Percentiles rank a stretch among this genome's conserved stretches.
These are phyloP conservation scores for Patella caerulea DNA, from an alignment of 2,888 invertebrate species.

Conservation along the genomic window DNA sequence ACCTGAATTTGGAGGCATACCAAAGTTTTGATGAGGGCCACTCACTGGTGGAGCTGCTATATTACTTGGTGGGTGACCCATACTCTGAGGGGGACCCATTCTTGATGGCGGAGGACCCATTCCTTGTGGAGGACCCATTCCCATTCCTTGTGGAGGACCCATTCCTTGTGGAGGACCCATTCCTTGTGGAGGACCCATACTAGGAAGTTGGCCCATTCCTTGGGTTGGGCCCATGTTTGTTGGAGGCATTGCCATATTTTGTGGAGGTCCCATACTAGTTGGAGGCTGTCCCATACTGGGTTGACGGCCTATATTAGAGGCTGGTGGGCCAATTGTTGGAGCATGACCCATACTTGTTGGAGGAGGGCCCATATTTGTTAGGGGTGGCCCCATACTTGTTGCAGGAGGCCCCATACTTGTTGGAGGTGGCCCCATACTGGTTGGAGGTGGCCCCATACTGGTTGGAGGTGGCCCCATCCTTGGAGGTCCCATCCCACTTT, in stretches of 20 bases:
- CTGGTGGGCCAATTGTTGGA: constrained; percentile 15
- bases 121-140: constrained; percentile 20
- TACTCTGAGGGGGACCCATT: constrained; percentile 25
- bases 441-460: constrained; percentile 28
- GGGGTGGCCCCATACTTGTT: constrained; percentile 12
- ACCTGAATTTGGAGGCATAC: constrained; percentile 3
- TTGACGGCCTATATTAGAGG: background rate
- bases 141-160: constrained; percentile 25
- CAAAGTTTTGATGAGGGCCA: background rate
- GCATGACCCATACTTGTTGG: constrained; percentile 28
- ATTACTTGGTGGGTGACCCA: constrained; percentile 21
- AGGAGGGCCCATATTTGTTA: constrained; percentile 12
- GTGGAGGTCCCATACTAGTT: constrained; percentile 23
- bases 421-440: constrained; percentile 26
- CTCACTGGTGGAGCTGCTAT: constrained; percentile 9
- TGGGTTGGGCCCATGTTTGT: constrained; percentile 13
- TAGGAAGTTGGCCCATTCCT: constrained; percentile 23
- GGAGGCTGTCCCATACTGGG: constrained; percentile 21
- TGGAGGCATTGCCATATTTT: constrained; percentile 29
- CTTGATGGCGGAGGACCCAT: constrained; percentile 23
- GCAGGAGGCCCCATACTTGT: constrained; percentile 12
- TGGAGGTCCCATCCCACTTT: background rate
- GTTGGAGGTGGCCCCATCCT: constrained; percentile 25
- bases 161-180: constrained; percentile 22
- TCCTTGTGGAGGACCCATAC: constrained; percentile 15